A percentile compares a stretch with the other conserved stretches of the same genome.
Conservation (phyloP, 2,888 invertebrate genomes). For the Erynnis tages region DNA sequence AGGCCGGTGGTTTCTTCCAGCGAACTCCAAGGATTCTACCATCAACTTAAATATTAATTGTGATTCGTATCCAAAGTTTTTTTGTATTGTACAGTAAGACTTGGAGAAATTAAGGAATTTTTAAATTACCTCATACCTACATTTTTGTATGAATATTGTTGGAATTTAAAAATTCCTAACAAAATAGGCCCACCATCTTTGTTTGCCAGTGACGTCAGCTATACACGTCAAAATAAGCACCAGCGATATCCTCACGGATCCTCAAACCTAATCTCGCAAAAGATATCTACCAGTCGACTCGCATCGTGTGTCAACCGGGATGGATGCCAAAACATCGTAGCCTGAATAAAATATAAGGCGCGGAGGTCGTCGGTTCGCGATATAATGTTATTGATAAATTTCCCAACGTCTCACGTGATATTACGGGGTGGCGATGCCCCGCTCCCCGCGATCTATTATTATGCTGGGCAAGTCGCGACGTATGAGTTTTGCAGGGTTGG, state of each 20-base stretch:
- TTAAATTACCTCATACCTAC: too few species aligned
- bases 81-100: too few species aligned
- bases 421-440: conserved; percentile 69
- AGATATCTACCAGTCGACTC: conserved; percentile 13
- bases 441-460: conserved; percentile 69
- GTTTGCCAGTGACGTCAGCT: too few species aligned
- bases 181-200: too few species aligned
- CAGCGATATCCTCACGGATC: conserved; percentile 10
- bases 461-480: conserved; percentile 73
- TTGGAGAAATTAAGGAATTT: too few species aligned
- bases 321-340: conserved; percentile 60
- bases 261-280: conserved; percentile 23
- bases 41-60: too few species aligned
- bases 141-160: too few species aligned
- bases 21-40: too few species aligned
- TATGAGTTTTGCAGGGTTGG: conserved; percentile 59
- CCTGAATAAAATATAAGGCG: conserved; percentile 73
- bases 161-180: too few species aligned
- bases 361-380: conserved; percentile 56
- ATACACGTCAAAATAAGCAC: too few species aligned
- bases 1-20: too few species aligned
- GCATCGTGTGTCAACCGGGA: conserved; percentile 39
- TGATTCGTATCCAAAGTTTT: too few species aligned
- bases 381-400: conserved; percentile 79
- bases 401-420: conserved; percentile 74